Conservation (phyloP, 35 echinoderm and acorn worm genomes). For the Lytechinus variegatus region DNA sequence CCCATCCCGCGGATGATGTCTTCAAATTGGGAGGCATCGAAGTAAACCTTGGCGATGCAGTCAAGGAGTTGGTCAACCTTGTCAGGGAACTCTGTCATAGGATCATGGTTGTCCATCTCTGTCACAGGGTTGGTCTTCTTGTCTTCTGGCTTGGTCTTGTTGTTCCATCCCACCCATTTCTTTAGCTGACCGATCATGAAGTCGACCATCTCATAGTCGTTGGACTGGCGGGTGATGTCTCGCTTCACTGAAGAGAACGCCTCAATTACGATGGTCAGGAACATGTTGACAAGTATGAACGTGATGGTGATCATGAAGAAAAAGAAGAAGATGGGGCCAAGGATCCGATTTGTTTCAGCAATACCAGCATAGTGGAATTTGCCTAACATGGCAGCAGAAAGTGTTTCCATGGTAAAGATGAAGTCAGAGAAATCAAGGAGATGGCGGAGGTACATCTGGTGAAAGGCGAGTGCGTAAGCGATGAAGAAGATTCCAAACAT, state of each 20-base stretch:
- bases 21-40: constrained; percentile 73
- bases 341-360: constrained; percentile 32
- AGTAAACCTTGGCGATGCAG: constrained; percentile 91
- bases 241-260: constrained; percentile 80
- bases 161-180: constrained; percentile 57
- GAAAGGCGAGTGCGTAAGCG: constrained; percentile 77
- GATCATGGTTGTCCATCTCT: constrained; percentile 47
- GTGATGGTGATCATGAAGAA: constrained; percentile 81
- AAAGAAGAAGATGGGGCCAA: constrained; percentile 86
- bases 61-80: constrained; percentile 90
- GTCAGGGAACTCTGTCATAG: constrained; percentile 76
- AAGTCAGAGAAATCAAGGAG: constrained; percentile 91
- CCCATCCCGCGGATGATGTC: constrained; percentile 60
- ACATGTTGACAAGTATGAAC: constrained; percentile 97
- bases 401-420: constrained; percentile 83
- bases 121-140: constrained; percentile 1
- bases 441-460: constrained; percentile 61
- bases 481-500: constrained; percentile 92
- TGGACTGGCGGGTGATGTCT: constrained; percentile 75
- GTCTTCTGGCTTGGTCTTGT: constrained; percentile 51
- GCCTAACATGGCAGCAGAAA: constrained; percentile 78
- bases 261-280: constrained; percentile 93
- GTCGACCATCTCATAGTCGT: constrained; percentile 92
- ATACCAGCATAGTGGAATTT: constrained; percentile 76
- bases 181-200: constrained; percentile 87